Evolutionary conservation across 2,797 vertebrate genomes (phyloP), one percentile per base, ranked within the genome.

Genomic region (Labeo calbasu): DNA sequence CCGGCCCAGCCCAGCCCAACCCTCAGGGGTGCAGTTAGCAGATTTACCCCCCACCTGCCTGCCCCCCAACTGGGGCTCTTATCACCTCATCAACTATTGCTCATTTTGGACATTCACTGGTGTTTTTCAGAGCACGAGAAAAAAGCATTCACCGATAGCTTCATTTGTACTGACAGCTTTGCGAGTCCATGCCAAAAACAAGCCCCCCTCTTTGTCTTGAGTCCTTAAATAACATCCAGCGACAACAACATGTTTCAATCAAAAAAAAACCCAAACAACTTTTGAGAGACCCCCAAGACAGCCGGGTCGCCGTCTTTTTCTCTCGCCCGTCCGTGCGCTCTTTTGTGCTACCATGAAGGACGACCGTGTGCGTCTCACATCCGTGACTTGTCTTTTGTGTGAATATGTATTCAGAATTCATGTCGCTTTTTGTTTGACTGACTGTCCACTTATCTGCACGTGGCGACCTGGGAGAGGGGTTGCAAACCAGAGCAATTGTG

Each of bases 101-200:
- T 81, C 23, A 63, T 95, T 78, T 76, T 53, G 51, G 10, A 83
- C 43, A 48, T 79, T 78, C 50, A 59, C 50, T 86, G 80, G 61
- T 75, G 76, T 81, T 84, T 79, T 86, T 81, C 53, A 53, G 28
- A 51, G 14, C 36, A 50, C 12, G 57, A 87, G 11, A 46, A 40
- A 82, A 75, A 86, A 73, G 19, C 19, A 68, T 78, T 75, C 81
- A 79, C 28, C 46, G 43, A 77, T 68, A 84, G 91, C 94, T 94
- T 94, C 88, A 93, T 95, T 94, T 94, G 86, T 91, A 92, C 32
- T 88, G 92, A 93, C 93, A 95, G 93, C 95, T 94, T 95, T 92
- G 93, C 94, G 94, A 95, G 91, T 92, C 93, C 93, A 92, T 95
- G 94, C 95, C 94, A 95, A 84, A 95, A 86, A 83, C 90, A 94